Percentiles rank a stretch among this genome's conserved stretches.
These are phyloP conservation scores for Holacanthus passer DNA, from an alignment of 2,113 vertebrate species.

Conservation along the genomic window DNA sequence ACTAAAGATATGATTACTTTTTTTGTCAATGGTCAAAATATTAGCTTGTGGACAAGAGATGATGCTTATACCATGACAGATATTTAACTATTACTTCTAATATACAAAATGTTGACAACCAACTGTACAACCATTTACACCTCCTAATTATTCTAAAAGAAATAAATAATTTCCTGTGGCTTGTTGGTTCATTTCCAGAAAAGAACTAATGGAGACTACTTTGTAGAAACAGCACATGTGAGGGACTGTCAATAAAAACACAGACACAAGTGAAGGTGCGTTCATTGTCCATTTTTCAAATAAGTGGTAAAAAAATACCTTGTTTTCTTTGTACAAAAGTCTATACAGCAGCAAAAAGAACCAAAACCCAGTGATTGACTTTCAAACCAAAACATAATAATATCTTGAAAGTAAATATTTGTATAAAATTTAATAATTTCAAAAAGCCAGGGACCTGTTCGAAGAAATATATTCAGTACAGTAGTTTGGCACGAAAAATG, in stretches of 20 bases:
- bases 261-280: slow-evolving; percentile 27
- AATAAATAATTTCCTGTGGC: background rate
- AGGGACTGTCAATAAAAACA: slow-evolving; percentile 11
- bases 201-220: background rate
- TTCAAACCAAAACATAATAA: slow-evolving; percentile 38
- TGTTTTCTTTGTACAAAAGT: slow-evolving; percentile 52
- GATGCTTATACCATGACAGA: too few relatives aligned
- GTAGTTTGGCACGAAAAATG: background rate
- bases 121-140: background rate
- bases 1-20: background rate
- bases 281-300: slow-evolving; percentile 34
- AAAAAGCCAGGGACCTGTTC: background rate
- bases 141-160: background rate
- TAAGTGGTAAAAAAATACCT: slow-evolving; percentile 46
- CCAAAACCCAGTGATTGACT: slow-evolving; percentile 33
- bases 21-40: background rate
- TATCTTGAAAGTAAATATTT: slow-evolving; percentile 19
- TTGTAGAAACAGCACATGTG: background rate
- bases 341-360: slow-evolving; percentile 67
- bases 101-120: too few relatives aligned
- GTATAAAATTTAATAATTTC: slow-evolving; percentile 30
- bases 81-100: too few relatives aligned
- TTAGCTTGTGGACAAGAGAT: background rate
- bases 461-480: slow-evolving; percentile 1
- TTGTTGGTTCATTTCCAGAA: background rate